These are phyloP conservation scores for Eremobia ochroleuca DNA, from an alignment of 2,888 invertebrate genomes.

Conservation along the genomic window DNA sequence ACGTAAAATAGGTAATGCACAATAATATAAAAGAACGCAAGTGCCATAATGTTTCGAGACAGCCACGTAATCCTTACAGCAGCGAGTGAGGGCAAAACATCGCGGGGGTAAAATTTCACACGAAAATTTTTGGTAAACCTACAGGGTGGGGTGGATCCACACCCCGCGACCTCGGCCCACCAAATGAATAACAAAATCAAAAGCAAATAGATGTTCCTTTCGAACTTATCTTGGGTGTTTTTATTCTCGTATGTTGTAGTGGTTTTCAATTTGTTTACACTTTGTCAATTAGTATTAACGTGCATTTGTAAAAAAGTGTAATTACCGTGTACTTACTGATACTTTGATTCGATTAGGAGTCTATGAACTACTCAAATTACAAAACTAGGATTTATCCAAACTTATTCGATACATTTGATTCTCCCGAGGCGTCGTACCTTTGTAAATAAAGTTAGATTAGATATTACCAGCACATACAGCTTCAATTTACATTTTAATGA, in stretches of 20 bases:
- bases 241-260: conserved; percentile 46
- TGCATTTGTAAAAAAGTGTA: no score
- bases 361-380: conserved; percentile 7
- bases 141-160: conserved; percentile 60
- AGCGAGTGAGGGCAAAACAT: conserved; percentile 52
- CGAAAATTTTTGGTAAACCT: conserved; percentile 70
- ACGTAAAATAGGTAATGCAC: conserved; percentile 60
- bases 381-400: conserved; percentile 15
- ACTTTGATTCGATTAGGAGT: neutral
- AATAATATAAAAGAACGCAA: conserved; percentile 61
- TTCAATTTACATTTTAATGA: conserved; percentile 72
- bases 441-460: conserved; percentile 64
- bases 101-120: conserved; percentile 67
- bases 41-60: conserved; percentile 62
- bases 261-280: conserved; percentile 13
- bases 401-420: conserved; percentile 33
- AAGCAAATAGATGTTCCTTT: conserved; percentile 75
- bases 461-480: conserved; percentile 65
- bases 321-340: neutral
- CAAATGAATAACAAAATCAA: conserved; percentile 83
- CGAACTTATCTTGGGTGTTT: conserved; percentile 67
- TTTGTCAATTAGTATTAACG: no score
- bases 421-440: conserved; percentile 40
- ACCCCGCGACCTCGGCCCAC: conserved; percentile 70
- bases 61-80: conserved; percentile 63